A percentile compares a stretch with the other conserved stretches of the same genome.
Evolutionary conservation across 1,140 invertebrate species (phyloP).

Genomic region (Odontomachus brunneus): DNA sequence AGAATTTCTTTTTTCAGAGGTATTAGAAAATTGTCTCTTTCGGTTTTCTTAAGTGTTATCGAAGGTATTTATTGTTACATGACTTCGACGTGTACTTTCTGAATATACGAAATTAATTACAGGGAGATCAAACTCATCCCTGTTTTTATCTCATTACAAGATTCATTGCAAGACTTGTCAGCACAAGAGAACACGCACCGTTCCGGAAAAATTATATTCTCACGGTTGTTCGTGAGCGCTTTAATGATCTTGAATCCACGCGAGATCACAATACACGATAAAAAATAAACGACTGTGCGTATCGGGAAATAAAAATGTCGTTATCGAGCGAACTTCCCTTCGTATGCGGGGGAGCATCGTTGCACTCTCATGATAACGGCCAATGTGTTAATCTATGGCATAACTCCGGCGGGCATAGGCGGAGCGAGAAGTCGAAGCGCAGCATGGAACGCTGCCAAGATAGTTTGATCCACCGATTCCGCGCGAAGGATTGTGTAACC

Average conservation of each 20-base stretch:
- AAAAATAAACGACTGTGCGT: background rate
- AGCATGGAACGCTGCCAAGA: constrained; percentile 59
- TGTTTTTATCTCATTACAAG: too few relatives aligned
- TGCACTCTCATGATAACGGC: background rate
- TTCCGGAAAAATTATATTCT: too few relatives aligned
- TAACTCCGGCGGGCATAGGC: constrained; percentile 3
- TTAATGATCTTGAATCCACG: background rate
- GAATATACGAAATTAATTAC: background rate
- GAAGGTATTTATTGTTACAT: background rate
- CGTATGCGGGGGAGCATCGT: background rate
- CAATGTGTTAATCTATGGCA: constrained; percentile 17
- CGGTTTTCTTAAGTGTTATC: too few relatives aligned
- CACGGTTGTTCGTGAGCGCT: too few relatives aligned
- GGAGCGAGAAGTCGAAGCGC: constrained; percentile 25
- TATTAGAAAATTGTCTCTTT: too few relatives aligned
- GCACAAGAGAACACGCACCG: too few relatives aligned
- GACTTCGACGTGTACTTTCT: background rate
- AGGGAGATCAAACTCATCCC: too few relatives aligned
- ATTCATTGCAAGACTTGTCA: too few relatives aligned
- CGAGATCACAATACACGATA: background rate
- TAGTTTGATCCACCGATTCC: constrained; percentile 59
- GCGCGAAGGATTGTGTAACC: constrained; percentile 63
- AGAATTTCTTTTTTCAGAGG: too few relatives aligned
- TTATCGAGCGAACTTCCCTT: background rate
- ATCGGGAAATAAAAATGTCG: background rate